These are phyloP conservation scores for Euzophera pinguis DNA, from an alignment of 2,888 invertebrate species.

Conservation along the genomic window DNA sequence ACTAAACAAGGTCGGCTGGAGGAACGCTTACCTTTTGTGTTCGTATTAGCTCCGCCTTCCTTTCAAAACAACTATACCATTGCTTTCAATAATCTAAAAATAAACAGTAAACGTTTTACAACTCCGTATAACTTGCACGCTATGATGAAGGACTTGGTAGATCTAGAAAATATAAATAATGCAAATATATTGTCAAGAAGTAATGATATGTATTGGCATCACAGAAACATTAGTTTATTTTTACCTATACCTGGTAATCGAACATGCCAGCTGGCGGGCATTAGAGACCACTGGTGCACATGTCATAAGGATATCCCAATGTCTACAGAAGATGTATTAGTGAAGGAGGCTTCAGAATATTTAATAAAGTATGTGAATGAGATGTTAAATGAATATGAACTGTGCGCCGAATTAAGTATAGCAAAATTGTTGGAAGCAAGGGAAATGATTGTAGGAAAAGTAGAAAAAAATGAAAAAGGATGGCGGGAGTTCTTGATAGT, in stretches of 20 bases:
- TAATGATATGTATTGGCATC: constrained; percentile 48
- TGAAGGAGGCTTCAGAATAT: constrained; percentile 79
- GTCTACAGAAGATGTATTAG: constrained; percentile 69
- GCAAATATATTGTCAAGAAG: constrained; percentile 54
- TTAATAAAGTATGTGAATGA: constrained; percentile 84
- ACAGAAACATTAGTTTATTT: constrained; percentile 88
- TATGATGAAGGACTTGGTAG: constrained; percentile 85
- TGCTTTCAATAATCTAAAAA: constrained; percentile 82
- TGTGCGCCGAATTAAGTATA: constrained; percentile 83
- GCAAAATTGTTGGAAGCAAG: constrained; percentile 83
- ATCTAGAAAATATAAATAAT: constrained; percentile 66
- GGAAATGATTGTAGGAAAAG: constrained; percentile 73
- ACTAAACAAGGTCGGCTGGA: constrained; percentile 93
- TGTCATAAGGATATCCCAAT: constrained; percentile 85
- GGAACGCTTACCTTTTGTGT: constrained; percentile 91
- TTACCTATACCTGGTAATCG: constrained; percentile 84
- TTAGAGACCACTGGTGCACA: constrained; percentile 93
- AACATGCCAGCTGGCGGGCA: constrained; percentile 87
- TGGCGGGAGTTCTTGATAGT: constrained; percentile 83
- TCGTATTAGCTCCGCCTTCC: constrained; percentile 85
- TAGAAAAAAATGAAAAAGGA: constrained; percentile 51
- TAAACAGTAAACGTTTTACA: constrained; percentile 85
- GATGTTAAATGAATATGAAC: constrained; percentile 78
- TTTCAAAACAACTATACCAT: constrained; percentile 81
- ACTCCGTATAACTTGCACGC: constrained; percentile 91